Evolutionary conservation across 1,140 invertebrate species (phyloP), one percentile per base, ranked within the genome.

Genomic region (Macrosteles quadrilineatus): DNA sequence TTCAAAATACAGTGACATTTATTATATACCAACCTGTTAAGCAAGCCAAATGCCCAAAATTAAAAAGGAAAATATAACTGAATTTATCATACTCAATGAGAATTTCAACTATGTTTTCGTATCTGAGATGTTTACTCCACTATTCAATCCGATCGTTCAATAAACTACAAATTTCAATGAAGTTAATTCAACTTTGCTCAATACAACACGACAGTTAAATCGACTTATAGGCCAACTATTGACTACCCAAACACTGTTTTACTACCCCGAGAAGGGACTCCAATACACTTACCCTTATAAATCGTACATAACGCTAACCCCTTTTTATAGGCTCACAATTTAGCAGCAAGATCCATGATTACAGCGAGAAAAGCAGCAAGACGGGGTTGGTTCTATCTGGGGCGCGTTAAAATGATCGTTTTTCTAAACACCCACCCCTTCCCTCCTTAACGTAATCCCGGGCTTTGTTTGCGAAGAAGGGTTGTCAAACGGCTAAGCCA

Each of bases 251-350:
- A n/a, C n/a, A n/a, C n/a, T 14, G 32, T 36, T 36, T 36, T 36
- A 36, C 32, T 6, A 36, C 32, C 32, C 14, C 32, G 32, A 6
- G 4, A 36, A 36, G 4, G 32, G 32, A 36, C 4, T 9, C 55
- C 55, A 59, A 59, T 59, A 59, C 55, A 30, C 55, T 59, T 21
- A 21, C 55, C 55, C 55, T 59, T 59, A 59, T 25, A 59, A 59
- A 59, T 59, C 55, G 55, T 30, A n/a, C 27, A 59, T 27, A 30
- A 59, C n/a, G 55, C 55, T 59, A 59, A 59, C 55, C 25, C 55
- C 55, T 59, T 59, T 59, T 59, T 59, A 59, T 59, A n/a, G 55
- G 55, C 55, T 59, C 55, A 59, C 55, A 59, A 59, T 59, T 59
- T 59, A 59, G 55, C 55, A 25, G 55, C 23, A 59, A 29, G 55